Evolutionary conservation across 2,888 invertebrate genomes (phyloP), one percentile per base, ranked within the genome.

Genomic region (Apoda limacodes): DNA sequence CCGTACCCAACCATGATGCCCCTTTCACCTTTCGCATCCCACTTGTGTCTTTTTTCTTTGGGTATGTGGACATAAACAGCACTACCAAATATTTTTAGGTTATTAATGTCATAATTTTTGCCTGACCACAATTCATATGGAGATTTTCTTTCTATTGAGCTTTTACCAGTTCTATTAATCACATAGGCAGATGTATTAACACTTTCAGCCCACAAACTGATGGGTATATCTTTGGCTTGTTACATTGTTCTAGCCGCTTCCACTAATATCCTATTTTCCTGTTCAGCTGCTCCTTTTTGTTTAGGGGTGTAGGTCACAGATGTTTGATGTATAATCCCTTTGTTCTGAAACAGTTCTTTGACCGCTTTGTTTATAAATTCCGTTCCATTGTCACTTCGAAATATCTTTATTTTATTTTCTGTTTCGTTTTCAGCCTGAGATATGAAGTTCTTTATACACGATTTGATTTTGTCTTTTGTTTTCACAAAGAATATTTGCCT

Each of bases 231-330:
- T n/a, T 13, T 22, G 7, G 37, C 37, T 26, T 21, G 10, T 5
- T 40, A 12, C 37, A 43, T 35, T 21, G 39, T 36, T 20, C 58
- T 37, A 11, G 52, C 54, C 12, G 52, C 45, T 39, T 60, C 59
- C 5, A 60, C 44, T 9, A 60, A 35, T 5, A 48, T 60, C 29
- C 52, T 40, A 21, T 22, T 29, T 17, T 29, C 29, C 6, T 26
- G 13, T 14, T 32, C 32, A n/a, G 21, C 13, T n/a, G 22, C 37
- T 50, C 43, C 43, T 13, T 44, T 44, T 19, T 46, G 42, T 24
- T 44, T 36, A 1, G 46, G 41, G 1, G 42, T 37, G 20, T 42
- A 38, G 3, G 40, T 21, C 5, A 45, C 42, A 13, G 25, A 28
- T 2, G 32, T 36, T 34, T 39, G 33, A 17, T 31, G 35, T 23